Evolutionary conservation across 2,797 vertebrate species (phyloP), one percentile per base, ranked within the genome.

Genomic region (Amphiprion clarkii): DNA sequence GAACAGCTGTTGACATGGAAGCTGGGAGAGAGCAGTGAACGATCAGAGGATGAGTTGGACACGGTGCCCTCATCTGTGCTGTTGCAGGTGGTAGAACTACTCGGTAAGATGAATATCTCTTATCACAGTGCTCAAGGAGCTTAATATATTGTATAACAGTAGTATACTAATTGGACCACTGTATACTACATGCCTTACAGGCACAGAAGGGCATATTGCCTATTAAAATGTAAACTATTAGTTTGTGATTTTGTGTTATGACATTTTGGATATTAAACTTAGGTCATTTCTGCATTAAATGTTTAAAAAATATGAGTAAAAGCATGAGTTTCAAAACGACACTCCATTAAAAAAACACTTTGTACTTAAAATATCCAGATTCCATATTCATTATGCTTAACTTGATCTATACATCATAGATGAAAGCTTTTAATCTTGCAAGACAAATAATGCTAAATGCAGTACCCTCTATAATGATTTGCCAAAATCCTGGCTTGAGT

Each of bases 1-100:
- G 98, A 99, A 67, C 98, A 99, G 91, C 94, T 99, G 27, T 88
- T 99, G 81, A 96, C 97, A 0, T 99, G 97, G 97, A 98, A 96
- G 51, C 86, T 96, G 11, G 95, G 96, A 33, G 97, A 97, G 2
- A 85, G 88, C 7, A 92, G 90, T 51, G 97, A 96, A 36, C 95
- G 86, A 54, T 95, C 96, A 0, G 98, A 99, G 81, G 98, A 99
- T 0, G 98, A 99, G 58, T 93, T 96, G 55, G 97, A 99, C 87
- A 95, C 95, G 0, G 95, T 99, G 59, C 98, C 98, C 4, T 87
- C 96, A 0, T 96, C 97, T 0, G 96, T 98, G 76, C 94, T 99
- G 42, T 92, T 99, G 78, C 98, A 98, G 87, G 97, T 99, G 74
- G 97, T 99, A 51, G 98, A 99, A 84, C 95, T 99, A 27, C 90